Percentiles rank a stretch among this genome's conserved stretches.
Conservation (phyloP, 2,113 vertebrate genomes). For the Microcebus griseorufus region DNA sequence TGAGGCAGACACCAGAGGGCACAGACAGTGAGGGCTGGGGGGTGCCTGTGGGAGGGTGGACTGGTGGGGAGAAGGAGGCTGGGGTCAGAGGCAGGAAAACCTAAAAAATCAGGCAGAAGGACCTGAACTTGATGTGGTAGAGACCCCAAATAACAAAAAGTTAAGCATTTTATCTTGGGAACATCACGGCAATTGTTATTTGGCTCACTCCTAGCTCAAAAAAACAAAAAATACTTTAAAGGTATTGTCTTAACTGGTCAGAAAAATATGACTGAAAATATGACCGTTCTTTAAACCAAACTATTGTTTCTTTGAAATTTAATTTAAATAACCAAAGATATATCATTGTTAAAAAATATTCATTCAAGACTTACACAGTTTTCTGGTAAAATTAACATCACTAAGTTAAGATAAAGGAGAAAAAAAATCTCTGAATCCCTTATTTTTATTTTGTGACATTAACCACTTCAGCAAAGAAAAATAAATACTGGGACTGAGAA, state of each 20-base stretch:
- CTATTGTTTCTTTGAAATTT: neutral
- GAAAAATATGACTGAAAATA: slow-evolving; percentile 4
- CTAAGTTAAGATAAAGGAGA: neutral
- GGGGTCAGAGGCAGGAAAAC: neutral
- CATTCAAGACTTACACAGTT: neutral
- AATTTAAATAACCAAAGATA: neutral
- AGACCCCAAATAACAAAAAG: neutral
- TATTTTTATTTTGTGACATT: slow-evolving; percentile 38
- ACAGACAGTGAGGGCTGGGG: accelerated
- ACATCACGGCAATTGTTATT: neutral
- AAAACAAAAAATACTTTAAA: neutral
- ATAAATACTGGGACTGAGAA: neutral
- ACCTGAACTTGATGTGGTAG: neutral
- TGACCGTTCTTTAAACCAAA: neutral
- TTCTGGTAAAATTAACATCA: neutral
- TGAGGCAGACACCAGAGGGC: neutral
- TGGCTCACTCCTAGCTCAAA: neutral
- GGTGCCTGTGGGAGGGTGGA: accelerated
- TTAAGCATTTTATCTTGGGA: neutral
- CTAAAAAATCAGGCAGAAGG: neutral
- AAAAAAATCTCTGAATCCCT: neutral
- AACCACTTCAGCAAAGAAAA: slow-evolving; percentile 35
- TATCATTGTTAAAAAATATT: neutral
- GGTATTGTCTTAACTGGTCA: neutral
- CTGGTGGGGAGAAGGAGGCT: accelerated